phyloP scores from a whole-genome alignment of 1,140 invertebrate genomes.

The Apocrypta bakeri region DNA sequence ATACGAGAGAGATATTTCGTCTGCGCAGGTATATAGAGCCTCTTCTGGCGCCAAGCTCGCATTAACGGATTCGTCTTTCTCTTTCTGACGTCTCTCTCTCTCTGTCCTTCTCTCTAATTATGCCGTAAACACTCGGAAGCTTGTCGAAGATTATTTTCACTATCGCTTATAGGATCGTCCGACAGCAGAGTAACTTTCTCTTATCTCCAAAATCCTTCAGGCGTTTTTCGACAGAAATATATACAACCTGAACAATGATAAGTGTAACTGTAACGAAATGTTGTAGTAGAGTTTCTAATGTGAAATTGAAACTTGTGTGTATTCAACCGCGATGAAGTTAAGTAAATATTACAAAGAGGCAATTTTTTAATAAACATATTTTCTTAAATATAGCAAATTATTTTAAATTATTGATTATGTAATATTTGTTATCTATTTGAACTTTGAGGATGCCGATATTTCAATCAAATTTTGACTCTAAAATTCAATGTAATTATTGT shows the following conservation, averaged over 20 bases:
- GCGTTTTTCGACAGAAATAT: neutral
- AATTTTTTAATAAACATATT: too few species aligned
- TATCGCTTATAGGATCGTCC: neutral
- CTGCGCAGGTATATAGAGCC: slow-evolving; percentile 8
- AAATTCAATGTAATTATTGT: too few species aligned
- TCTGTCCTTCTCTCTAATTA: slow-evolving; percentile 20
- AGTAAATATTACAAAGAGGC: too few species aligned
- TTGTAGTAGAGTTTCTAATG: neutral
- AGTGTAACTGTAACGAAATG: neutral
- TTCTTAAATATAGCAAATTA: too few species aligned
- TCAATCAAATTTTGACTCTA: too few species aligned
- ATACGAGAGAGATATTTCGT: slow-evolving; percentile 19
- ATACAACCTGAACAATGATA: neutral
- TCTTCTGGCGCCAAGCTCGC: slow-evolving; percentile 28
- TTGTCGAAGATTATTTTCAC: slow-evolving; percentile 15
- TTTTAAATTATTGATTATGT: too few species aligned
- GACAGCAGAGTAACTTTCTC: neutral
- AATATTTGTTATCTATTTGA: too few species aligned
- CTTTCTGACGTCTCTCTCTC: neutral
- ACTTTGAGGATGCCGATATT: too few species aligned
- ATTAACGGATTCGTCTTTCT: slow-evolving; percentile 29
- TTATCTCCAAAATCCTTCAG: neutral
- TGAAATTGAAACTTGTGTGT: too few species aligned
- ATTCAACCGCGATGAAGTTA: too few species aligned
- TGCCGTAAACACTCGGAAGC: slow-evolving; percentile 10